These are phyloP conservation scores for Nyctibius bracteatus DNA, from an alignment of 2,113 vertebrate genomes.

Conservation along the genomic window DNA sequence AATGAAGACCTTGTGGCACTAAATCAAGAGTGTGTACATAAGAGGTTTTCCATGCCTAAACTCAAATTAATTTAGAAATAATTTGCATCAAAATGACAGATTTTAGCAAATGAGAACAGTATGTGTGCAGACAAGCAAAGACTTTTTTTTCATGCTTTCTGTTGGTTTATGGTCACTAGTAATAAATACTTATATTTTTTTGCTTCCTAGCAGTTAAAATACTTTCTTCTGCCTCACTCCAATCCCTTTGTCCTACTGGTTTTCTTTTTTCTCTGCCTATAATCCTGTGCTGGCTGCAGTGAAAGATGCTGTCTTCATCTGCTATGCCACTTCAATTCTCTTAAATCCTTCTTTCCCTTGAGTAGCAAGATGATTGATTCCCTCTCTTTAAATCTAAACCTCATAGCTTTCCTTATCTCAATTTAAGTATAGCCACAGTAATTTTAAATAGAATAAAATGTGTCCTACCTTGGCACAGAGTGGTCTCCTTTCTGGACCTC, in stretches of 20 bases:
- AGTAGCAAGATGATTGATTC: neutral
- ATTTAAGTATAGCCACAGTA: neutral
- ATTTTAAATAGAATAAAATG: neutral
- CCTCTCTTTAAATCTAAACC: neutral
- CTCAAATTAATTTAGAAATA: neutral
- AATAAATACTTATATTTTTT: neutral
- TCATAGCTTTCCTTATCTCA: neutral
- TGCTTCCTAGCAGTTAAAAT: neutral
- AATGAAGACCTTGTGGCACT: neutral
- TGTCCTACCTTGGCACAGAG: neutral
- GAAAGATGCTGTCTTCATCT: constrained; percentile 1
- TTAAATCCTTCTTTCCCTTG: neutral
- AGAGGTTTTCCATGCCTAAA: neutral
- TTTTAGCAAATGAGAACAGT: neutral
- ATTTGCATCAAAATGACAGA: neutral
- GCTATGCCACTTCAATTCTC: neutral
- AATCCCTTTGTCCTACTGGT: neutral
- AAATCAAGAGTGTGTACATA: neutral
- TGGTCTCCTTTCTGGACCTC: neutral
- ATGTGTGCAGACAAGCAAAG: neutral
- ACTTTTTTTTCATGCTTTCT: neutral
- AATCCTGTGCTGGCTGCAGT: neutral
- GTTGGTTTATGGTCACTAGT: neutral
- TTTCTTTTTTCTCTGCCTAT: neutral
- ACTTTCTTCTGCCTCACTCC: neutral